Evolutionary conservation across 2,797 vertebrate genomes (phyloP), one percentile per base, ranked within the genome.

Genomic region (Telmatherina bonti): DNA sequence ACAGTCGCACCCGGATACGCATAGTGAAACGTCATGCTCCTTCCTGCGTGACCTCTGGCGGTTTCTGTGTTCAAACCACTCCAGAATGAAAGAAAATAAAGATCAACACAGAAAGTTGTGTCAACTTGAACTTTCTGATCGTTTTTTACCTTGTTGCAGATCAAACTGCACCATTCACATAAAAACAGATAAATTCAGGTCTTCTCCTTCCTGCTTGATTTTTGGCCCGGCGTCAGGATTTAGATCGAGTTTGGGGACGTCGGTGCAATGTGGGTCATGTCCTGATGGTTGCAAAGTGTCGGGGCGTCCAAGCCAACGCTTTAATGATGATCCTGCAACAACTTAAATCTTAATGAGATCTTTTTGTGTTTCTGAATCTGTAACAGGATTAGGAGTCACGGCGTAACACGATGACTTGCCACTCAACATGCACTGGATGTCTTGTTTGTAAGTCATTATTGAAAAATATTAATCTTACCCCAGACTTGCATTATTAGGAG

Each of bases 311-410:
- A 83, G 81, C 72, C 83, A 87, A 62, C 31, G 16, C 76, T 78
- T 76, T 79, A 80, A 66, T 86, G 83, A 87, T 79, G 74, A 86
- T 84, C 65, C 60, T 22, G 38, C 64, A 76, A 75, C 80, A 85
- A 80, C 67, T 87, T 79, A 75, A 85, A 92, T 89, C 82, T 86
- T 86, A 90, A 89, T 90, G 65, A 90, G 75, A 84, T 92, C 78
- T 87, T 67, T 82, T 82, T 72, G 70, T 86, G 20, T 86, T 81
- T 82, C 68, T 73, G 65, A 43, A 66, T 80, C 78, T 81, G 67
- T 83, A 91, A 91, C 83, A 74, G 84, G 90, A 92, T 92, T 92
- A 86, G 4, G 16, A 70, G 76, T 70, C 84, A 82, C 27, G 81
- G 78, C 65, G 45, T 67, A 84, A 83, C 76, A 67, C 53, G 26